These are phyloP conservation scores for Microhierax caerulescens DNA, from an alignment of 2,797 vertebrate genomes.

Conservation along the genomic window DNA sequence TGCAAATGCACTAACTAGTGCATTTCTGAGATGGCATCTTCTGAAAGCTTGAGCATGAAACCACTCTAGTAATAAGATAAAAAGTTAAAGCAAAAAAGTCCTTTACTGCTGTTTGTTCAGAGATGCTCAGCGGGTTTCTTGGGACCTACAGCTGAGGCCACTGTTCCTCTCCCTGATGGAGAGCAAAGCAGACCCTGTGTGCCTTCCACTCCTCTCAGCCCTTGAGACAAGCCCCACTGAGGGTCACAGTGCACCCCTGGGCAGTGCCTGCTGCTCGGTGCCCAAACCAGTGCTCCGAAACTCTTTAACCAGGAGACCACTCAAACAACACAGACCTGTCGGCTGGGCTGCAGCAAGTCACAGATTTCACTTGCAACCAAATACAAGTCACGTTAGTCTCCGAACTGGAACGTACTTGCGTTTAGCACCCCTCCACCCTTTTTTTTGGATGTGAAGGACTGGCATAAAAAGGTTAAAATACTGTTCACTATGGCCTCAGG, in stretches of 20 bases:
- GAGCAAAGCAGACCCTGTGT: neutral
- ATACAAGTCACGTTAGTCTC: neutral
- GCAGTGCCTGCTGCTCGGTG: neutral
- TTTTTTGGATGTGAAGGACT: neutral
- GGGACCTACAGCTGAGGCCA: neutral
- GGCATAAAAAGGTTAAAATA: neutral
- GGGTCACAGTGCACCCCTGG: neutral
- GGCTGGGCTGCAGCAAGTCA: neutral
- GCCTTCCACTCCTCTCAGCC: neutral
- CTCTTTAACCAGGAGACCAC: neutral
- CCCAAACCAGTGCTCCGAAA: neutral
- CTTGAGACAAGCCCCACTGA: neutral
- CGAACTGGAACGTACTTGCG: neutral
- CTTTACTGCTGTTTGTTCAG: neutral
- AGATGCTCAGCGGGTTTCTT: neutral
- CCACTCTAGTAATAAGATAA: neutral
- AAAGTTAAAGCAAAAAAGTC: neutral
- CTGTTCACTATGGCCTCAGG: neutral
- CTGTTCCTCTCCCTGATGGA: neutral
- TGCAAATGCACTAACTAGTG: neutral
- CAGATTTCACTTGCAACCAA: neutral
- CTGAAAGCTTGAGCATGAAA: neutral
- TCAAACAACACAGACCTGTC: neutral
- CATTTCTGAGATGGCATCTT: neutral
- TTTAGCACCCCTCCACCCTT: neutral